Evolutionary conservation across 2,797 vertebrate species (phyloP).

Genomic region (Chanos chanos): DNA sequence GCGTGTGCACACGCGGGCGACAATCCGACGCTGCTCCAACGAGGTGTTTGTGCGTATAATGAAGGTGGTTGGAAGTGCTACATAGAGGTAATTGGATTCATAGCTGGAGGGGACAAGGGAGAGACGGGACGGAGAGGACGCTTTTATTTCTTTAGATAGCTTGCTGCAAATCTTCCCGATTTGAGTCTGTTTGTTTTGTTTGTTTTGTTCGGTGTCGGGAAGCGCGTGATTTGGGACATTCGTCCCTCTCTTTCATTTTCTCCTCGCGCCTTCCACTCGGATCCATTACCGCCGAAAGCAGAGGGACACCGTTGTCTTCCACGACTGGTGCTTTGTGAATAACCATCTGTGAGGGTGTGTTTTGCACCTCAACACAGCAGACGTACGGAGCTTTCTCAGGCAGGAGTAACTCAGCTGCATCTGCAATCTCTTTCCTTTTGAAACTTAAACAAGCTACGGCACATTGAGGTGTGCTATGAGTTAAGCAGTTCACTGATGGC

Average conservation of each 20-base stretch:
- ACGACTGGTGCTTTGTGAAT: neutral
- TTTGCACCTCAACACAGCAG: neutral
- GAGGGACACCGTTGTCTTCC: no score
- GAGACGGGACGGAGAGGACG: conserved; percentile 1
- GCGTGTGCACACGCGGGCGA: neutral
- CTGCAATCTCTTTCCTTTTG: conserved; percentile 10
- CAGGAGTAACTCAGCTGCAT: neutral
- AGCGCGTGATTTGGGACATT: neutral
- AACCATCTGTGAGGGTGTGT: neutral
- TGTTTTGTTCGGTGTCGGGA: neutral
- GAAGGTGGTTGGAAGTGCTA: conserved; percentile 16
- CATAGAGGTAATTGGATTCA: conserved; percentile 37
- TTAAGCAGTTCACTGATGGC: no score
- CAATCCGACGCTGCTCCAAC: neutral
- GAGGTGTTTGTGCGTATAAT: conserved; percentile 27
- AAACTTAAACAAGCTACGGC: neutral
- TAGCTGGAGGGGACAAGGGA: conserved; percentile 11
- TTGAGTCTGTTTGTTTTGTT: neutral
- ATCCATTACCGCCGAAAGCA: no score
- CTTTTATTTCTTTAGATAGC: conserved; percentile 21
- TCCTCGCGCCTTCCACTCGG: no score
- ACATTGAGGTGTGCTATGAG: no score
- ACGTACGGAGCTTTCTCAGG: neutral
- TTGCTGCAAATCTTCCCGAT: no score
- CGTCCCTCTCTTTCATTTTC: no score